Evolutionary conservation across 2,797 vertebrate genomes (phyloP).

Genomic region (Anisognathus igniventris): DNA sequence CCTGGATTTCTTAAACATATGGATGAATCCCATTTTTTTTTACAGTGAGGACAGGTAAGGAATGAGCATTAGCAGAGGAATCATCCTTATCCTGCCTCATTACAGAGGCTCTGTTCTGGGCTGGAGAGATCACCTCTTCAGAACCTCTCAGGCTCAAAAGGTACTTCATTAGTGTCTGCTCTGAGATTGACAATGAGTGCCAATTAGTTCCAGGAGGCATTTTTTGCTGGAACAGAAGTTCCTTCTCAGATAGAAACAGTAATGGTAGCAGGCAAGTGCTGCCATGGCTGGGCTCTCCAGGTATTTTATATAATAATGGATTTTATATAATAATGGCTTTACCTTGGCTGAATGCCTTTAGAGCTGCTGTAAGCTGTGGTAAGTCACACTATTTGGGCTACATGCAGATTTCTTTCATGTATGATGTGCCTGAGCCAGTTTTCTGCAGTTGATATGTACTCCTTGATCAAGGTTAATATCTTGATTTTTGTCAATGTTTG

Average conservation of each 20-base stretch:
- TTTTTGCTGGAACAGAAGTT: slow-evolving; percentile 17
- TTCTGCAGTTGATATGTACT: neutral
- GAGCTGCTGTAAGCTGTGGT: neutral
- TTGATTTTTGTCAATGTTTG: neutral
- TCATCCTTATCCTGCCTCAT: slow-evolving; percentile 5
- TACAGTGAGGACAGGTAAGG: neutral
- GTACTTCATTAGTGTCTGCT: slow-evolving; percentile 21
- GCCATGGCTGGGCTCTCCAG: neutral
- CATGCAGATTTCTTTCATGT: neutral
- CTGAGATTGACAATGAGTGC: slow-evolving; percentile 2
- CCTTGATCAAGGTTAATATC: neutral
- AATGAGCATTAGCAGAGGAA: neutral
- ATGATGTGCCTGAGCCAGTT: neutral
- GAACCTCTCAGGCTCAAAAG: slow-evolving; percentile 34
- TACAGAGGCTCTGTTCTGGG: neutral
- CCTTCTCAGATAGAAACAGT: neutral
- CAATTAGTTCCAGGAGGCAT: slow-evolving; percentile 40
- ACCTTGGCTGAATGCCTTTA: neutral
- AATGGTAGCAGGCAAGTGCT: neutral
- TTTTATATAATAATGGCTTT: neutral
- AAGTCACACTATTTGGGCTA: neutral
- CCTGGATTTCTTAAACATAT: neutral
- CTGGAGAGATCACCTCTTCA: slow-evolving; percentile 22
- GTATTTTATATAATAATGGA: neutral
- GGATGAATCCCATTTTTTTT: neutral